These are phyloP conservation scores for Lamprotornis superbus DNA, from an alignment of 2,113 vertebrate species.

Conservation along the genomic window DNA sequence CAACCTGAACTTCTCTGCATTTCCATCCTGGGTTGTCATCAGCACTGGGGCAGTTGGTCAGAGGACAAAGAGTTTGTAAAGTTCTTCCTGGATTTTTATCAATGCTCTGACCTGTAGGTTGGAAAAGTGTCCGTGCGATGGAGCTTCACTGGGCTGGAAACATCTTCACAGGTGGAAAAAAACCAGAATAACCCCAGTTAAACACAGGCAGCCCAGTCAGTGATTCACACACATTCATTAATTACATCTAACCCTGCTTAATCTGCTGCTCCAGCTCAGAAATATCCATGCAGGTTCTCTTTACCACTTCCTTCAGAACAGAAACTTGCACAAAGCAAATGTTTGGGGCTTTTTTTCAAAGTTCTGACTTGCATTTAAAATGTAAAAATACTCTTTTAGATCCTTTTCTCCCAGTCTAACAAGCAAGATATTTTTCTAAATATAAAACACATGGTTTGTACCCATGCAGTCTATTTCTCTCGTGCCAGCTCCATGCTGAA, in stretches of 20 bases:
- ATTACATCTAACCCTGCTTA: neutral
- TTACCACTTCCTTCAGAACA: neutral
- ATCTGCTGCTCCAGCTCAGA: neutral
- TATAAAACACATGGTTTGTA: neutral
- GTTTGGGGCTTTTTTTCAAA: neutral
- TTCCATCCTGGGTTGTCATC: neutral
- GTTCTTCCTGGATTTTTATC: slow-evolving; percentile 26
- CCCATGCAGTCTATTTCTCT: neutral
- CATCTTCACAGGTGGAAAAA: slow-evolving; percentile 37
- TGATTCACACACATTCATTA: neutral
- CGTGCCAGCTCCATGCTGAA: neutral
- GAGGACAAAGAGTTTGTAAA: neutral
- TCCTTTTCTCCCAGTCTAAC: neutral
- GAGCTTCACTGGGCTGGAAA: slow-evolving; percentile 74
- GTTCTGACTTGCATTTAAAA: neutral
- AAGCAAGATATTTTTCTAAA: neutral
- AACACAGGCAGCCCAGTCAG: neutral
- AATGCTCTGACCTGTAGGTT: slow-evolving; percentile 71
- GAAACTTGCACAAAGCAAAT: neutral
- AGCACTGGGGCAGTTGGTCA: neutral
- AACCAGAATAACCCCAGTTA: neutral
- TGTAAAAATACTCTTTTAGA: neutral
- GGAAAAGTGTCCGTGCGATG: slow-evolving; percentile 79
- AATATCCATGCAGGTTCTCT: neutral
- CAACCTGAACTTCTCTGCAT: neutral